These are phyloP conservation scores for Megaceryle alcyon DNA, from an alignment of 2,797 vertebrate species.

Conservation along the genomic window DNA sequence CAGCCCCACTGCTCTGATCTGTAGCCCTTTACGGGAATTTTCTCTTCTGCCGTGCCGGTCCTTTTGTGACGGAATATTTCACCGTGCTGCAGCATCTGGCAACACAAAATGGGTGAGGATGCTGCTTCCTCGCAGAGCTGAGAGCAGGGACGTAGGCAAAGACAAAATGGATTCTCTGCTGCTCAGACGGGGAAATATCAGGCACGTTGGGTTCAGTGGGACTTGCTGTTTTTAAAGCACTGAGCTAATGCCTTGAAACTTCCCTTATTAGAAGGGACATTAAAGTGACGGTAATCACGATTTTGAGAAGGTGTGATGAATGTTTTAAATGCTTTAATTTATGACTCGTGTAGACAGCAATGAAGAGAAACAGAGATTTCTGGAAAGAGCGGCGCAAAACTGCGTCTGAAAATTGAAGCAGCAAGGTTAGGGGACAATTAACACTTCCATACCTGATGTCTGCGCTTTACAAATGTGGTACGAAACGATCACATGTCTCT, in stretches of 20 bases:
- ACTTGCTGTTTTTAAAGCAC: neutral
- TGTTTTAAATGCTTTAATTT: neutral
- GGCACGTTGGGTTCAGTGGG: neutral
- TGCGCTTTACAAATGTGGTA: neutral
- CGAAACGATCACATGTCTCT: neutral
- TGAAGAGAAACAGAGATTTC: neutral
- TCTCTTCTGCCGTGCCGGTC: neutral
- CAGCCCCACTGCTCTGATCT: neutral
- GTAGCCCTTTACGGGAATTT: neutral
- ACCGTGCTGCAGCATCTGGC: neutral
- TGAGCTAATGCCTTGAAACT: neutral
- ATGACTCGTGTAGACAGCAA: neutral
- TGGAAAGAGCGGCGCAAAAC: neutral
- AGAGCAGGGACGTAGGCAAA: neutral
- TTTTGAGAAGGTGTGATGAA: neutral
- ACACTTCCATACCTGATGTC: rapidly evolving
- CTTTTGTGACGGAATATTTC: neutral
- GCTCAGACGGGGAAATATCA: neutral
- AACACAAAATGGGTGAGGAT: slow-evolving; percentile 25
- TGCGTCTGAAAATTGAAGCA: neutral
- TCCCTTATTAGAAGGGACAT: neutral
- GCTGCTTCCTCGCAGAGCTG: neutral
- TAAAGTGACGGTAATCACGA: neutral
- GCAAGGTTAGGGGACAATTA: too few relatives aligned
- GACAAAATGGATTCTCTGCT: slow-evolving; percentile 43